Evolutionary conservation across 2,888 invertebrate genomes (phyloP), one percentile per base, ranked within the genome.

Genomic region (Xylocampa areola): DNA sequence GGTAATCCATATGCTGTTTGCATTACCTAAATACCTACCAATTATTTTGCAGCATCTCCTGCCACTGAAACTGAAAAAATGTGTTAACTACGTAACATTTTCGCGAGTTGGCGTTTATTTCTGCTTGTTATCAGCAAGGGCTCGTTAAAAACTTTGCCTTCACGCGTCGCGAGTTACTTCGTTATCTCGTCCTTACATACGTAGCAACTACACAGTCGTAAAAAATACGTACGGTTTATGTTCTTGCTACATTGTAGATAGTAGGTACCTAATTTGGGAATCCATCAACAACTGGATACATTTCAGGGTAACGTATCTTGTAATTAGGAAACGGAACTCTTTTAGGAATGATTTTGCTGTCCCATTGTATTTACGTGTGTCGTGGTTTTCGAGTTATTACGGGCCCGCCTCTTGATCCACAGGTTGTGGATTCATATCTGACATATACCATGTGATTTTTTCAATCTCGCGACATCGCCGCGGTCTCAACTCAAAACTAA

Each of bases 61-160:
- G 11, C n/a, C 10, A 14, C 21, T 21, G 52, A 52, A 41, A 35
- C 53, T 61, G 30, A 29, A 32, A 53, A 68, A 63, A 37, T 29
- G 41, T 55, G 64, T 33, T 49, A 68, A 50, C 69, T 68, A 50
- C 13, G 29, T 30, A 41, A 40, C 61, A 63, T 57, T 61, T 61
- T 10, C 30, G 45, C 43, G 25, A 50, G 43, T 50, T 48, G 11
- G 29, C 57, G 36, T 62, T 58, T 68, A 57, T 50, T 52, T 49
- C 33, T 27, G 36, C 59, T 60, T 63, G 63, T 41, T 73, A 68
- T 53, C 59, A 44, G 48, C 55, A 44, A 51, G n/a, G 25, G 37
- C 68, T 71, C 57, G 70, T 71, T 71, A 71, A 68, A 68, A 71
- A 73, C 64, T 71, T 71, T 45, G 2, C 21, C 40, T 36, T 21